Conservation (phyloP, 2,113 vertebrate species). For the Australoheros scitulus region DNA sequence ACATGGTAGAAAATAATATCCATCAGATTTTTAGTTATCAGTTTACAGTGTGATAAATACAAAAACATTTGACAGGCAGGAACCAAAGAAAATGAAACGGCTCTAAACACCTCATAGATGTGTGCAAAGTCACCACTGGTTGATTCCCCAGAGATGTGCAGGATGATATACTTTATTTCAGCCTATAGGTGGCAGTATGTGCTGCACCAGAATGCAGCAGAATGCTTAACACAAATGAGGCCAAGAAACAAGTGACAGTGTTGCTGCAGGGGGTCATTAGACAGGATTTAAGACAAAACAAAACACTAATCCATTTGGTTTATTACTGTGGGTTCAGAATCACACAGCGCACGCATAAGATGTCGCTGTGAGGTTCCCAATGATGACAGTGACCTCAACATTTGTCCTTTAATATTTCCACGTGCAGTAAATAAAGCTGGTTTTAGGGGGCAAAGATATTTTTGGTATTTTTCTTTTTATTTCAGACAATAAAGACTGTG, state of each 20-base stretch:
- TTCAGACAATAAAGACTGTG: background rate
- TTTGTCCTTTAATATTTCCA: slow-evolving; percentile 15
- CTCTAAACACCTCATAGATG: background rate
- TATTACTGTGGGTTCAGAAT: slow-evolving; percentile 5
- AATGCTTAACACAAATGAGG: slow-evolving; percentile 20
- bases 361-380: background rate
- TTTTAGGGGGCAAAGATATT: background rate
- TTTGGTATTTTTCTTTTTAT: slow-evolving; percentile 1
- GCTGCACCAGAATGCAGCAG: background rate
- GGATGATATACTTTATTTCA: background rate
- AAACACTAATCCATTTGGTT: slow-evolving; percentile 17
- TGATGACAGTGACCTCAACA: background rate
- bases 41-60: background rate
- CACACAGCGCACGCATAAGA: background rate
- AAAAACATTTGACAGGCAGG: background rate
- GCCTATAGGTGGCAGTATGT: slow-evolving; percentile 64
- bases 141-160: background rate
- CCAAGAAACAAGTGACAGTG: background rate
- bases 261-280: slow-evolving; percentile 14
- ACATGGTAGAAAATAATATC: background rate
- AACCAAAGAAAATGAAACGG: background rate
- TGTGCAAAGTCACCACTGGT: background rate
- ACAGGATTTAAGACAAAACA: slow-evolving; percentile 9
- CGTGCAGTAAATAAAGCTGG: background rate
- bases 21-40: background rate